A percentile compares a stretch with the other conserved stretches of the same genome.
These are phyloP conservation scores for Psittacula echo DNA, from an alignment of 2,797 vertebrate species.

Conservation along the genomic window DNA sequence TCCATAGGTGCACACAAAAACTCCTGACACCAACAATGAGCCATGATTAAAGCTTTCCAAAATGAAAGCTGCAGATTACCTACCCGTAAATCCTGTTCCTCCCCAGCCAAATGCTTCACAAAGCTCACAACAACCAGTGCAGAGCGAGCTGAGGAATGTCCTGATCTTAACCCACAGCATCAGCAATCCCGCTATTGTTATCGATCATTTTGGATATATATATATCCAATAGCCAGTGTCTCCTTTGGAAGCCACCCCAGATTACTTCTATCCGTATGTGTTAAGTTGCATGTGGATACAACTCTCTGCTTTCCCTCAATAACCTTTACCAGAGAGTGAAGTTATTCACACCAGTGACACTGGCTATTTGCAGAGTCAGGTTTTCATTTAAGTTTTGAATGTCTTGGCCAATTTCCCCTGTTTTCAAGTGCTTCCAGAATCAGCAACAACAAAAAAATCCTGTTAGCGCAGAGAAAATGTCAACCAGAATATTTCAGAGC, in stretches of 20 bases:
- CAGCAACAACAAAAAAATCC: conserved; percentile 37
- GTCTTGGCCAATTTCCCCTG: conserved; percentile 9
- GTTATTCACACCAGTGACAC: conserved; percentile 13
- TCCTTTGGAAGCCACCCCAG: background rate
- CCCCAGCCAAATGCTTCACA: background rate
- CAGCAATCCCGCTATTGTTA: background rate
- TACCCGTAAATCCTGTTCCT: conserved; percentile 34
- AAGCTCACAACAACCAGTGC: background rate
- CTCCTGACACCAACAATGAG: background rate
- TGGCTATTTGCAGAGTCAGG: conserved; percentile 47
- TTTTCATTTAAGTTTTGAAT: conserved; percentile 49
- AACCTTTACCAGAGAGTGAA: background rate
- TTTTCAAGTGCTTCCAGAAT: conserved; percentile 52
- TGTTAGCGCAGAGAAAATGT: conserved; percentile 30
- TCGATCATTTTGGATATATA: background rate
- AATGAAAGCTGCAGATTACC: background rate
- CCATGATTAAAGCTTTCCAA: conserved; percentile 41
- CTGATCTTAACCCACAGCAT: background rate
- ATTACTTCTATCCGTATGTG: background rate
- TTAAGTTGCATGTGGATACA: background rate
- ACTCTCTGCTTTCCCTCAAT: background rate
- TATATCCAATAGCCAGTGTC: background rate
- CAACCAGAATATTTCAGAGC: conserved; percentile 19
- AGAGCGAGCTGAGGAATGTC: background rate
- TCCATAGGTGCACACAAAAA: background rate